Conservation (phyloP, 2,113 vertebrate species). For the Microtus montanus region DNA sequence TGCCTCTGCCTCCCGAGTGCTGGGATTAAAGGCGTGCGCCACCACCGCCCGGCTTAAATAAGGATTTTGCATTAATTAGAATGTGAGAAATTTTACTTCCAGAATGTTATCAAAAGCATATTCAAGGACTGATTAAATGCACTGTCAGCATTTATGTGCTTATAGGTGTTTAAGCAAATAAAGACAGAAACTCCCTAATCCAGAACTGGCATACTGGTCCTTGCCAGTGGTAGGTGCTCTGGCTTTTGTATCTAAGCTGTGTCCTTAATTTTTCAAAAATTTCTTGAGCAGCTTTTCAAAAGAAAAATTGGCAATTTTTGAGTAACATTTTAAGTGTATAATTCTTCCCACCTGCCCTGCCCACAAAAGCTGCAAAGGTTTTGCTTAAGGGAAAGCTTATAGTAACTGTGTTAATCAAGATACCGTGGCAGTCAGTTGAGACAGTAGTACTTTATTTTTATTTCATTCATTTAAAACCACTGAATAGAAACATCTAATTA, state of each 20-base stretch:
- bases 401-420: background rate
- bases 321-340: background rate
- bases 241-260: background rate
- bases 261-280: background rate
- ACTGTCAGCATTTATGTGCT: background rate
- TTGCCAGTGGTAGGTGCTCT: background rate
- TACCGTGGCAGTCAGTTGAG: accelerated
- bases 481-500: background rate
- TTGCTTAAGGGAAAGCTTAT: background rate
- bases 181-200: background rate
- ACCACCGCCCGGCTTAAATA: too few relatives aligned
- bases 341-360: background rate
- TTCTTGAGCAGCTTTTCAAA: background rate
- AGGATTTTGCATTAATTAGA: background rate
- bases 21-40: too few relatives aligned
- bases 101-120: background rate
- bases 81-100: background rate
- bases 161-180: background rate
- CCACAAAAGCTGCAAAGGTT: background rate
- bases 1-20: too few relatives aligned
- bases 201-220: background rate
- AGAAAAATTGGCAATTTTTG: background rate
- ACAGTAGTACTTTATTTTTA: background rate
- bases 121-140: background rate
- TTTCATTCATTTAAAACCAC: background rate